Percentiles rank a stretch among this genome's conserved stretches.
These are phyloP conservation scores for Plotosus lineatus DNA, from an alignment of 2,113 vertebrate genomes.

Conservation along the genomic window DNA sequence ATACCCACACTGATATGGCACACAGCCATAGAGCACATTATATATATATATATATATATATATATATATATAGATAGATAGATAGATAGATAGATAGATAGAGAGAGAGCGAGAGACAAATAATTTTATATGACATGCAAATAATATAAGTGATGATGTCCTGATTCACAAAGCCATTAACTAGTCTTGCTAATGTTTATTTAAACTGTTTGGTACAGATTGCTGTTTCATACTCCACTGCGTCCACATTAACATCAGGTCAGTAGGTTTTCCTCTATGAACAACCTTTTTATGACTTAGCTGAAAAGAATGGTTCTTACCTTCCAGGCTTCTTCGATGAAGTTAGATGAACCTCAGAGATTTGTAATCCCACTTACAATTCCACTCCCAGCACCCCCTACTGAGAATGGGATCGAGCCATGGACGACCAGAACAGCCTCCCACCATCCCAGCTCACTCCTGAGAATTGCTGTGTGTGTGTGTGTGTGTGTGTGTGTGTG, in stretches of 20 bases:
- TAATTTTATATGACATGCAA: not conserved
- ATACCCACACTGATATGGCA: not conserved
- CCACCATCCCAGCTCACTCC: conserved; percentile 34
- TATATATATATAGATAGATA: no score
- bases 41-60: no score
- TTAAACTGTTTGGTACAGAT: not conserved
- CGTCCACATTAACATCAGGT: not conserved
- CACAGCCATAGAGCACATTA: not conserved
- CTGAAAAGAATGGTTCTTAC: conserved; percentile 58
- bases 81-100: no score
- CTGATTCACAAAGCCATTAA: not conserved
- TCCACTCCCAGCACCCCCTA: conserved; percentile 68
- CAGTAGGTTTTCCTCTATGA: not conserved
- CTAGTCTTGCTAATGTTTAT: not conserved
- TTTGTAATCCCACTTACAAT: conserved; percentile 65
- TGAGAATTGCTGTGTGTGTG: conserved; percentile 33
- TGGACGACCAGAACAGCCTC: conserved; percentile 29
- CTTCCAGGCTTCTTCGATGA: conserved; percentile 55
- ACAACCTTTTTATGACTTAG: not conserved
- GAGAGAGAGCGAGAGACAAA: no score
- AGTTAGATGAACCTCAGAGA: conserved; percentile 55
- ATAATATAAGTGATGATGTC: not conserved
- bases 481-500: not conserved
- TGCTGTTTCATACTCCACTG: not conserved
- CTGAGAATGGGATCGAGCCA: conserved; percentile 54